Evolutionary conservation across 2,888 invertebrate genomes (phyloP), one percentile per base, ranked within the genome.

Genomic region (Leptopterna dolabrata): DNA sequence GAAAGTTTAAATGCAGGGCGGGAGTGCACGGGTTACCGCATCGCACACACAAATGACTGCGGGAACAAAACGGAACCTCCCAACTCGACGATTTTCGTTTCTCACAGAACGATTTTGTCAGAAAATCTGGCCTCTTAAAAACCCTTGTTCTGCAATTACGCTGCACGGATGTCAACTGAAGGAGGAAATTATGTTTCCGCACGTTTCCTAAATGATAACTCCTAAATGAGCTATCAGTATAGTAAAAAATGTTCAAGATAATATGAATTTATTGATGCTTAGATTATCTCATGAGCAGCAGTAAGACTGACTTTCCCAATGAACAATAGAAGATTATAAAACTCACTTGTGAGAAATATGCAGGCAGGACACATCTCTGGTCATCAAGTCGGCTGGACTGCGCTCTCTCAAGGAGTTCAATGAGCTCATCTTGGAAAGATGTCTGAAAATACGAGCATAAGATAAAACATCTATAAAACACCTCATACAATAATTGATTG

Each of bases 341-440:
- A 27, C 82, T 55, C 92, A 97, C 97, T 96, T 97, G 97, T 92
- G 95, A 95, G 93, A 97, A 97, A 93, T 96, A 97, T 83, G 97
- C 95, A 90, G 98, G 98, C 91, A 99, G 94, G 91, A 97, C 97
- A 92, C 98, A 99, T 93, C 99, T 95, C 93, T 99, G 99, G 94
- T 99, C 99, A 92, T 99, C 98, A 91, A 99, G 93, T 89, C 99
- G 95, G 90, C 97, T 97, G 93, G 97, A 96, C 93, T 99, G 98
- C 90, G 98, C 96, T 91, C 97, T 95, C 92, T 98, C 98, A 91
- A 99, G 94, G 91, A 99, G 93, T 92, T 98, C 98, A 92, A 99
- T 98, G 90, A 99, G 94, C 93, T 98, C 98, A 87, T 93, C 93
- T 89, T 93, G 89, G 89, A 90, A 86, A 47, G 36, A 36, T 36